Conservation (phyloP, 53 echinoderm and acorn worm genomes). For the Holothuria scabra region DNA sequence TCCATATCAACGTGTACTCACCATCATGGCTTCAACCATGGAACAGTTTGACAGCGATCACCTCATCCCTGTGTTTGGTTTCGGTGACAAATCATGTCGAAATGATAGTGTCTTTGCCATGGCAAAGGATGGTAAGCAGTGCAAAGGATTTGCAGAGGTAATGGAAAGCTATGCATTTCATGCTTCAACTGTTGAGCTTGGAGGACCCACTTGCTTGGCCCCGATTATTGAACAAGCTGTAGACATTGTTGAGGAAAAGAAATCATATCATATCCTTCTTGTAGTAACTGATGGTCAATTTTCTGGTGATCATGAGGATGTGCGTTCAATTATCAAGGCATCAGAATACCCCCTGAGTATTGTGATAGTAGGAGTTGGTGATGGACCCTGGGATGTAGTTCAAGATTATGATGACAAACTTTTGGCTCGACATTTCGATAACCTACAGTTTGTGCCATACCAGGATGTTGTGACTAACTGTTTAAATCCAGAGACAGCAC, state of each 20-base stretch:
- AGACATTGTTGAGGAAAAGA: slow-evolving; percentile 76
- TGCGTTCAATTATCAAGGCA: slow-evolving; percentile 50
- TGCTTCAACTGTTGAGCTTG: slow-evolving; percentile 57
- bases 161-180: slow-evolving; percentile 73
- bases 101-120: slow-evolving; percentile 76
- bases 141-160: slow-evolving; percentile 82
- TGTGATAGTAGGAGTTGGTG: slow-evolving; percentile 90
- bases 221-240: slow-evolving; percentile 89
- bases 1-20: slow-evolving; percentile 91
- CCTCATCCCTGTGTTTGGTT: slow-evolving; percentile 88
- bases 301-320: slow-evolving; percentile 9
- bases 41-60: slow-evolving; percentile 97
- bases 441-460: slow-evolving; percentile 98
- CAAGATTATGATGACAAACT: slow-evolving; percentile 91
- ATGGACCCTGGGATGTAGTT: slow-evolving; percentile 89
- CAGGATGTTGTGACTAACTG: slow-evolving; percentile 87
- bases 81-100: slow-evolving; percentile 74
- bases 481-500: slow-evolving; percentile 86
- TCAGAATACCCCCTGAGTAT: slow-evolving; percentile 88
- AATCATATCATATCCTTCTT: slow-evolving; percentile 80
- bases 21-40: slow-evolving; percentile 88
- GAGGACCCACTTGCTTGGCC: slow-evolving; percentile 92
- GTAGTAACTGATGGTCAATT: slow-evolving; percentile 92
- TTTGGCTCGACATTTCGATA: slow-evolving; percentile 83
- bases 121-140: slow-evolving; percentile 64